Percentiles rank a stretch among this genome's conserved stretches.
Evolutionary conservation across 2,797 vertebrate species (phyloP).

Genomic region (Amblyopsis hoosieri): DNA sequence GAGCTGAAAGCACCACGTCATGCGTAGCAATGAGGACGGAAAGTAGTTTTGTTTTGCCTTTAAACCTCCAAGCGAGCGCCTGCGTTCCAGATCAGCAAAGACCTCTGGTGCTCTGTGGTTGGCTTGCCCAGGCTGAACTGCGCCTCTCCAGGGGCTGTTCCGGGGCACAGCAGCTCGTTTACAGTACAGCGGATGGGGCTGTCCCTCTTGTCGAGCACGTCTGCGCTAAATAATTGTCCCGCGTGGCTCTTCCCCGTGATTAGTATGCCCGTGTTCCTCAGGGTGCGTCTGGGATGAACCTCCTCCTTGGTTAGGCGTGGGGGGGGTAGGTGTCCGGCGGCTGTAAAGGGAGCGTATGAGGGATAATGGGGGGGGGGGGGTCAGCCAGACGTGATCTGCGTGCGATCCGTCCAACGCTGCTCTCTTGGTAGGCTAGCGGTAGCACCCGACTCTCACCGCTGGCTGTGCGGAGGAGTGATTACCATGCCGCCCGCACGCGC

Average conservation of each 20-base stretch:
- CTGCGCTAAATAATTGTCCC: background rate
- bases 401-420: background rate
- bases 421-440: background rate
- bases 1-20: too few species aligned
- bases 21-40: background rate
- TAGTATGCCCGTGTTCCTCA: background rate
- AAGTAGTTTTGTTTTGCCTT: constrained; percentile 9
- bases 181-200: constrained; percentile 12
- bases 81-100: constrained; percentile 33
- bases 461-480: background rate
- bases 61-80: constrained; percentile 11
- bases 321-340: background rate
- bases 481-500: background rate
- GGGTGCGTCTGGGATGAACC: background rate
- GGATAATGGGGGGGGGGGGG: background rate
- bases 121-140: constrained; percentile 30
- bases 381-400: background rate
- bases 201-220: too few species aligned
- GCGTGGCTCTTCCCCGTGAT: background rate
- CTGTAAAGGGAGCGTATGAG: background rate
- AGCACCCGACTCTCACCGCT: background rate
- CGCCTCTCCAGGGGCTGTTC: background rate
- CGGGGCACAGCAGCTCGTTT: constrained; percentile 18
- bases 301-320: background rate
- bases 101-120: constrained; percentile 23